Base-by-base conservation (phyloP, 2,797 vertebrate species). In the Antennarius maculatus region DNA sequence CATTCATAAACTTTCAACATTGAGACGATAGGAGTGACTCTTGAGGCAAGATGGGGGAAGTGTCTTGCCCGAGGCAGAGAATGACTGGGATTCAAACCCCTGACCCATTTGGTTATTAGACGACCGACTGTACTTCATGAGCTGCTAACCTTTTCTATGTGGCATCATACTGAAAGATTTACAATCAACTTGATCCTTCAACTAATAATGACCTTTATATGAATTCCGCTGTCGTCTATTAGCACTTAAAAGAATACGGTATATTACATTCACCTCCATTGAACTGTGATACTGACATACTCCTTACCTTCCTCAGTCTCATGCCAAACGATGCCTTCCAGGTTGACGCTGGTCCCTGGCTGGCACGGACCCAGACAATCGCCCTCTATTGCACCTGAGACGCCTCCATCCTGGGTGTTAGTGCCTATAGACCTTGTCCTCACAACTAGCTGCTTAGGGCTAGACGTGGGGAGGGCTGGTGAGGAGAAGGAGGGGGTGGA, bases 271-370 rank as follows among this genome's bases (percentile, higher is more conserved):
- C 3, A 47, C 15, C 7, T 39, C 16, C 6, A 14, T 1, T 48
- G 9, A n/a, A 18, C 17, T 23, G 45, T 6, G n/a, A 4, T 9
- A 0, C 0, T 3, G n/a, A 41, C 4, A 14, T 27, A 8, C 5
- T 68, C 10, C 86, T 90, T 56, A 99, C 97, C 97, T 95, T 98
- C 97, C 77, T 99, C 96, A 0, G 97, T 99, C 93, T 99, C 97
- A 71, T 99, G 97, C 97, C 97, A 99, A 63, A 99, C 96, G 78
- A 99, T 98, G 62, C 97, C 97, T 94, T 99, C 97, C 91, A 99
- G 93, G 92, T 98, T 99, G 80, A 99, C 97, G 62, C 97, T 99
- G 80, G 97, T 99, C 69, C 97, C 97, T 7, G 97, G 97, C 85
- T 97, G 96, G 91, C 97, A 99, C 65, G 97, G 97, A 73, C 97